These are phyloP conservation scores for Parnassius smintheus DNA, from an alignment of 2,888 invertebrate genomes.

Conservation along the genomic window DNA sequence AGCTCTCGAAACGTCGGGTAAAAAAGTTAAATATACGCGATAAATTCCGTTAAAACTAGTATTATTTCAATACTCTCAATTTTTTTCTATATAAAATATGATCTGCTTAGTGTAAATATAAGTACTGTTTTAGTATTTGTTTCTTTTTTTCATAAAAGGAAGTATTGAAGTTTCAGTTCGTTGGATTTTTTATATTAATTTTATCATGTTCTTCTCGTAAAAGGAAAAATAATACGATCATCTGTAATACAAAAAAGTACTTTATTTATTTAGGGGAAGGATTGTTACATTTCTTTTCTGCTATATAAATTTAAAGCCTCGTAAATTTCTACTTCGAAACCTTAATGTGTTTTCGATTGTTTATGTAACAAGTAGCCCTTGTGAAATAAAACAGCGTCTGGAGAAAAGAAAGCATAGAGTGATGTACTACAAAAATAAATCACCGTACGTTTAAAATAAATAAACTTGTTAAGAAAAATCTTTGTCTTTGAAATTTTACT, in stretches of 20 bases:
- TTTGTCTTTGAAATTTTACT: constrained; percentile 18
- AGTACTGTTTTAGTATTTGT: too few relatives aligned
- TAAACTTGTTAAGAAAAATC: constrained; percentile 9
- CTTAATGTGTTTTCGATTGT: constrained; percentile 60
- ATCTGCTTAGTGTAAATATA: too few relatives aligned
- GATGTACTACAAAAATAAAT: neutral
- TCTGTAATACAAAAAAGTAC: constrained; percentile 12
- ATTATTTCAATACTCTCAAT: too few relatives aligned
- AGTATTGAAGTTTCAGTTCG: too few relatives aligned
- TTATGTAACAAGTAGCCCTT: constrained; percentile 31
- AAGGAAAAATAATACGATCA: constrained; percentile 1
- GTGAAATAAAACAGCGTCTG: constrained; percentile 16
- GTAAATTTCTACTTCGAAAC: constrained; percentile 52
- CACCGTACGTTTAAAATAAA: too few relatives aligned
- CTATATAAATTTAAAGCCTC: constrained; percentile 50
- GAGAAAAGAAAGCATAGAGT: constrained; percentile 14
- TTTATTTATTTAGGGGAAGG: constrained; percentile 34
- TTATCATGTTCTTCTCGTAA: neutral
- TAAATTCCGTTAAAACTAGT: too few relatives aligned
- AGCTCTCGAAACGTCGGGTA: too few relatives aligned
- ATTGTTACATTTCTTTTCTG: constrained; percentile 38
- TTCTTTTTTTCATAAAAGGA: too few relatives aligned
- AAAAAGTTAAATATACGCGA: too few relatives aligned
- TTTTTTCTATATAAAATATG: too few relatives aligned
- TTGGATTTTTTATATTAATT: neutral